A percentile compares a stretch with the other conserved stretches of the same genome.
These are phyloP conservation scores for Aspidoscelis tigris DNA, from an alignment of 2,113 vertebrate genomes.

Conservation along the genomic window DNA sequence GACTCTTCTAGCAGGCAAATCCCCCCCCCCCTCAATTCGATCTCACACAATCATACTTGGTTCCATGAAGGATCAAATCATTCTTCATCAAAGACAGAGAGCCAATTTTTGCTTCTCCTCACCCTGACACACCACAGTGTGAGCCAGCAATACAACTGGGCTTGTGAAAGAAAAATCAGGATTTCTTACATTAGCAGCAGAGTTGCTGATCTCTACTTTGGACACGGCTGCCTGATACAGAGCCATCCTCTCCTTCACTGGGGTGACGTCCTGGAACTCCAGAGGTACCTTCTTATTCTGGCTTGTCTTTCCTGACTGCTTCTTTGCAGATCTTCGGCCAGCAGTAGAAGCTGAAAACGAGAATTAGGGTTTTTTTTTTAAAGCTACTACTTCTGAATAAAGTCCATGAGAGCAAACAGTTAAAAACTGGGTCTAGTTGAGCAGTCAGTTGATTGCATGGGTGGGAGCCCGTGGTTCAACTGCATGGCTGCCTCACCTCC, in stretches of 20 bases:
- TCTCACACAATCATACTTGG: too few relatives aligned
- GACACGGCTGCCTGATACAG: conserved; percentile 89
- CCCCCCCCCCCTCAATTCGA: too few relatives aligned
- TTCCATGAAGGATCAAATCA: too few relatives aligned
- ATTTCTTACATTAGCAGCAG: conserved; percentile 83
- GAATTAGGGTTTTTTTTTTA: conserved; percentile 5
- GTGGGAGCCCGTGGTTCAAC: too few relatives aligned
- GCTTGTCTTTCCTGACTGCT: conserved; percentile 65
- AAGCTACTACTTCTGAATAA: not conserved
- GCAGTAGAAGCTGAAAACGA: conserved; percentile 76
- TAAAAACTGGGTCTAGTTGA: too few relatives aligned
- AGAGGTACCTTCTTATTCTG: conserved; percentile 67
- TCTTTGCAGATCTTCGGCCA: conserved; percentile 69
- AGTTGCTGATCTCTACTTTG: conserved; percentile 71
- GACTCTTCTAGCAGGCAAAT: too few relatives aligned
- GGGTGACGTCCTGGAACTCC: conserved; percentile 81
- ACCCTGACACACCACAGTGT: too few relatives aligned
- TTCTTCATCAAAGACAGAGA: too few relatives aligned
- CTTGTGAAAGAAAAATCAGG: not conserved
- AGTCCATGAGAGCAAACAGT: not conserved
- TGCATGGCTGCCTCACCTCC: too few relatives aligned
- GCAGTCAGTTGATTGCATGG: too few relatives aligned
- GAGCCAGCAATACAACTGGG: too few relatives aligned
- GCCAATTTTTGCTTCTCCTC: too few relatives aligned
- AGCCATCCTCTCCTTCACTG: conserved; percentile 85